Base-by-base conservation (phyloP, 1,140 invertebrate species). In the Cherax quadricarinatus region DNA sequence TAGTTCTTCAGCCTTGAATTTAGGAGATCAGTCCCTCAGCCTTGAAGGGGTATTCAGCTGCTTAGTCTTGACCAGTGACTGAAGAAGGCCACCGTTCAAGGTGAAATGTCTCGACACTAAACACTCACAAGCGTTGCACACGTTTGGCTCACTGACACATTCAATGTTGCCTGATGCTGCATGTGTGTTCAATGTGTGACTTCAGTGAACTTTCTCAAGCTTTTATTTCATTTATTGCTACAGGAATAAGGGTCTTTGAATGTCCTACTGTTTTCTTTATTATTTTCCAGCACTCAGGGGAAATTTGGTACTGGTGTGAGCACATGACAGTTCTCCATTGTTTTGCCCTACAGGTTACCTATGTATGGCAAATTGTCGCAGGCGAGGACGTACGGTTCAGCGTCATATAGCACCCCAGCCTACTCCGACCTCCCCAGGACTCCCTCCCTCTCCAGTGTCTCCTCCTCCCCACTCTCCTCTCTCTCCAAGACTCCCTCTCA, bases 311-410 rank as follows among this genome's bases (percentile, higher is more conserved):
- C 24, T 24, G 41, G 53, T 78, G 24, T 62, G n/a, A 62, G 41
- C 60, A 51, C 53, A 60, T 70, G 80, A 51, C 62, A 24, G 60
- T 75, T 84, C 70, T 85, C 73, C 18, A 9, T 84, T 84, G 4
- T 83, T 85, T 83, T 75, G 75, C 78, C 30, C 79, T 60, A 51
- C 91, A 92, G 91, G 91, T 88, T 92, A 79, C 91, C 91, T 75
- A 92, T 92, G 91, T 78, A 88, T 88, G 86, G 91, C 78, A 92
- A 92, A 92, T 88, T 92, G 86, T 79, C 66, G 53, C 78, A 83
- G 86, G 51, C 82, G 9, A 57, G 81, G 66, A 51, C 51, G 30
- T 88, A 75, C 60, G 78, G 86, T 60, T 75, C 88, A 30, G 21
- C 66, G 81, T 75, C 49, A 16, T 75, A 53, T 18, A 60, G 48